Percentiles rank a stretch among this genome's conserved stretches.
Conservation (phyloP, 1,140 invertebrate species). For the Gonatopus flavifemur region DNA sequence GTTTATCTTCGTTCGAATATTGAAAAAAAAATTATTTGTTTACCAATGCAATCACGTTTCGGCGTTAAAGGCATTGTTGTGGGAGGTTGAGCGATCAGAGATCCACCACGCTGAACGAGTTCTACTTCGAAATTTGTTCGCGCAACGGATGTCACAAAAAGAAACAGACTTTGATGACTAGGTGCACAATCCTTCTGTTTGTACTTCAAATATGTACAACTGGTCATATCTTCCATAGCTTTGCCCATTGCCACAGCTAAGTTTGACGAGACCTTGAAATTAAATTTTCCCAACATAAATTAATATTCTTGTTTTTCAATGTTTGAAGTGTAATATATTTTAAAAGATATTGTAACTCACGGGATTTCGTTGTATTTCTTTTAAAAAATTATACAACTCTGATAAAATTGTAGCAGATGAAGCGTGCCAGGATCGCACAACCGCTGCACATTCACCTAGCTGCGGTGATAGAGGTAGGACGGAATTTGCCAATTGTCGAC, state of each 20-base stretch:
- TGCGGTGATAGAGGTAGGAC: conserved; percentile 86
- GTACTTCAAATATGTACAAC: conserved; percentile 70
- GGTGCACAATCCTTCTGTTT: conserved; percentile 61
- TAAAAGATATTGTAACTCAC: conserved; percentile 50
- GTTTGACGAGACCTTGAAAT: conserved; percentile 62
- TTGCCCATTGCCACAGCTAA: conserved; percentile 78
- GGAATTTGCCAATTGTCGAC: conserved; percentile 90
- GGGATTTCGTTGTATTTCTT: conserved; percentile 67
- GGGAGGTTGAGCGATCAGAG: conserved; percentile 62
- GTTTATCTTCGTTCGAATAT: background rate
- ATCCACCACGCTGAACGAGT: conserved; percentile 83
- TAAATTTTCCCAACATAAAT: conserved; percentile 15
- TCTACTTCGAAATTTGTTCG: conserved; percentile 92
- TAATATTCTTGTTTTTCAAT: background rate
- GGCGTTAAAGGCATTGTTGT: conserved; percentile 67
- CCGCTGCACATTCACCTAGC: conserved; percentile 67
- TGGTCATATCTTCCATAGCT: conserved; percentile 93
- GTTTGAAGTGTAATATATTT: background rate
- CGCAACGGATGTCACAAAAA: conserved; percentile 89
- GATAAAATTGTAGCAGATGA: conserved; percentile 60
- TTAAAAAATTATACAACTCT: conserved; percentile 67
- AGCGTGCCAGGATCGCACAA: conserved; percentile 63
- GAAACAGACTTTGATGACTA: conserved; percentile 75
- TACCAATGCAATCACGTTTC: conserved; percentile 85
- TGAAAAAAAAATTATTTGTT: conserved; percentile 26